Percentiles rank a stretch among this genome's conserved stretches.
Conservation (phyloP, 1,140 invertebrate species). For the Augochlora pura region DNA sequence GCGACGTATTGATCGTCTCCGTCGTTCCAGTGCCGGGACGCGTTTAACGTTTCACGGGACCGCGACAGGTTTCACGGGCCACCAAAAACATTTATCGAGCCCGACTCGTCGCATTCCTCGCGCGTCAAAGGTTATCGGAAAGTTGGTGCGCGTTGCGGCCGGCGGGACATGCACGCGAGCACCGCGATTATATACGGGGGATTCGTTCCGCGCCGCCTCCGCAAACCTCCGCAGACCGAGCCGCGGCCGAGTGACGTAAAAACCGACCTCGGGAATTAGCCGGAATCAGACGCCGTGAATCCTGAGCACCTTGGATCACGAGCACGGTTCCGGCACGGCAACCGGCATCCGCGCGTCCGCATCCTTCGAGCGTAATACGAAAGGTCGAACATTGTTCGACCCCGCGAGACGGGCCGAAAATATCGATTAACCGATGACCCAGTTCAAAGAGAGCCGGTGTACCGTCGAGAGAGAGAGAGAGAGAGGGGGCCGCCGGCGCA, state of each 20-base stretch:
- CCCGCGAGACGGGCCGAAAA: slow-evolving; percentile 35
- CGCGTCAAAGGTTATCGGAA: slow-evolving; percentile 6
- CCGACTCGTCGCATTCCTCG: neutral
- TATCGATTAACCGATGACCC: slow-evolving; percentile 62
- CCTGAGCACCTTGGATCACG: slow-evolving; percentile 23
- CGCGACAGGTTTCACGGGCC: neutral
- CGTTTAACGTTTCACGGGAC: slow-evolving; percentile 1
- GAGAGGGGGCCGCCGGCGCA: slow-evolving; percentile 32
- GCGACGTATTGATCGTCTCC: neutral
- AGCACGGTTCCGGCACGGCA: slow-evolving; percentile 29
- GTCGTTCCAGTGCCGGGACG: neutral
- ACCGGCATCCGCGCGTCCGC: neutral
- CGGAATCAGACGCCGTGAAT: slow-evolving; percentile 17
- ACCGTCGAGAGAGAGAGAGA: slow-evolving; percentile 8
- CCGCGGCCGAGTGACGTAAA: slow-evolving; percentile 17
- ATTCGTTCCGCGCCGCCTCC: too few species aligned
- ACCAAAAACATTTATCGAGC: too few species aligned
- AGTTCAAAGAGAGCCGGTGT: slow-evolving; percentile 37
- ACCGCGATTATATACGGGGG: neutral
- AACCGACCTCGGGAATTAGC: slow-evolving; percentile 29
- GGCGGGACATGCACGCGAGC: neutral
- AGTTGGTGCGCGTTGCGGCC: neutral
- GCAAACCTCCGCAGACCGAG: neutral
- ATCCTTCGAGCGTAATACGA: slow-evolving; percentile 10
- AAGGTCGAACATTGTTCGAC: slow-evolving; percentile 51